Evolutionary conservation across 2,797 vertebrate genomes (phyloP).

Genomic region (Lateolabrax maculatus): DNA sequence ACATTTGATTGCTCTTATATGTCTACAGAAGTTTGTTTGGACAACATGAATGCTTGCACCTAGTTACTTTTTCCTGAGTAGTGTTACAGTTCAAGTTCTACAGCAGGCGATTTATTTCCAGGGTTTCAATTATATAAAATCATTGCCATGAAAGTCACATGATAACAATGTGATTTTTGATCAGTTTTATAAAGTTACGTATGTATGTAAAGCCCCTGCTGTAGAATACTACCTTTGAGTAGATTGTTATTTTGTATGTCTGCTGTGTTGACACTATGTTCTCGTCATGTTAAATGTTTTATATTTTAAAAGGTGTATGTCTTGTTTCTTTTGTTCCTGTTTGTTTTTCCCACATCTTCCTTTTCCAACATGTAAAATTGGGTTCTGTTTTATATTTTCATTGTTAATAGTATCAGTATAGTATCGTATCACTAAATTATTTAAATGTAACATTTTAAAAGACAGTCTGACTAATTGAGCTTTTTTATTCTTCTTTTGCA

Average conservation of each 20-base stretch:
- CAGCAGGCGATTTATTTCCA: conserved; percentile 15
- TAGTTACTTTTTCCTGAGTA: not conserved
- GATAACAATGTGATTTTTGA: not conserved
- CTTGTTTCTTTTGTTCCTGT: not conserved
- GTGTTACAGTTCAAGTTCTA: conserved; percentile 23
- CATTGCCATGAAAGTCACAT: not conserved
- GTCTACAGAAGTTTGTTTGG: not conserved
- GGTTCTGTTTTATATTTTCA: conserved; percentile 1
- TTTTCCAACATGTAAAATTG: not conserved
- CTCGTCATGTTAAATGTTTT: conserved; percentile 11
- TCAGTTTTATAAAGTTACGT: not conserved
- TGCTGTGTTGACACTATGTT: conserved; percentile 3
- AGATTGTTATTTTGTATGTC: not conserved
- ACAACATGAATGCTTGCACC: conserved; percentile 5
- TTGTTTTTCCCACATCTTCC: not conserved
- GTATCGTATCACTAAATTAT: too few species aligned
- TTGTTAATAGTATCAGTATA: not conserved
- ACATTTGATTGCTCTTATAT: not conserved
- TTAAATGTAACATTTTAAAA: not conserved
- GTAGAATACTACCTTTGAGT: conserved; percentile 24
- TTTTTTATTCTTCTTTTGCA: conserved; percentile 2
- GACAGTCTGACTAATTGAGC: conserved; percentile 23
- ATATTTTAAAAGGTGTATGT: not conserved
- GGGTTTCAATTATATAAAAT: not conserved
- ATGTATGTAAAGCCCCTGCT: conserved; percentile 23